Evolutionary conservation across 2,797 vertebrate genomes (phyloP), one percentile per base, ranked within the genome.

Genomic region (Perodicticus potto): DNA sequence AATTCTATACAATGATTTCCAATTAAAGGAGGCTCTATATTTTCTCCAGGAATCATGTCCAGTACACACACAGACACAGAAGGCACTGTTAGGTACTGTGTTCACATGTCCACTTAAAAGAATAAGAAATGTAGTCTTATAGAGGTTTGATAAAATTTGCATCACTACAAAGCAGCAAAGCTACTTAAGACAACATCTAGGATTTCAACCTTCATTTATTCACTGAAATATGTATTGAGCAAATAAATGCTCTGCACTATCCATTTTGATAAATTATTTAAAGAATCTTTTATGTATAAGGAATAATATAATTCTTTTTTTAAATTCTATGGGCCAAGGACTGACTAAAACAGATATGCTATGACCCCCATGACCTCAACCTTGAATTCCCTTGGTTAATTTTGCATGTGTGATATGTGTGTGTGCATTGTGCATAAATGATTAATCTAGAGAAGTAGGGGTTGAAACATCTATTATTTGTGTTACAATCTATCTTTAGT

Each of bases 201-300:
- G 29, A 73, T 95, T 55, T 72, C 17, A 80, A 70, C n/a, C 86
- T 65, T 89, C 57, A 93, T 20, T 90, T 49, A 43, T 45, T 94
- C 45, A 91, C 45, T 73, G 63, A 90, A 96, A 85, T 85, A 45
- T 43, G 17, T 49, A 76, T 29, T 67, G 6, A 77, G 7, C 72
- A 95, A 95, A 65, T 76, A 95, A 95, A 65, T 34, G n/a, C 0
- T 77, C 43, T 45, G 12, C 25, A 67, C 37, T 37, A 69, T 13
- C 5, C 11, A 96, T 59, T 85, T 84, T 86, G 29, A 53, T 80
- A 67, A 86, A 86, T 59, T 82, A 73, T 25, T 78, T 32, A 89
- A 89, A 86, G 22, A 43, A 0, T 74, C 6, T 76, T 89, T 86
- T 13, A 59, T 78, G 13, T 55, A 40, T 61, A n/a, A 65, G 43